Evolutionary conservation across 2,797 vertebrate species (phyloP).

Genomic region (Clarias fuscus): DNA sequence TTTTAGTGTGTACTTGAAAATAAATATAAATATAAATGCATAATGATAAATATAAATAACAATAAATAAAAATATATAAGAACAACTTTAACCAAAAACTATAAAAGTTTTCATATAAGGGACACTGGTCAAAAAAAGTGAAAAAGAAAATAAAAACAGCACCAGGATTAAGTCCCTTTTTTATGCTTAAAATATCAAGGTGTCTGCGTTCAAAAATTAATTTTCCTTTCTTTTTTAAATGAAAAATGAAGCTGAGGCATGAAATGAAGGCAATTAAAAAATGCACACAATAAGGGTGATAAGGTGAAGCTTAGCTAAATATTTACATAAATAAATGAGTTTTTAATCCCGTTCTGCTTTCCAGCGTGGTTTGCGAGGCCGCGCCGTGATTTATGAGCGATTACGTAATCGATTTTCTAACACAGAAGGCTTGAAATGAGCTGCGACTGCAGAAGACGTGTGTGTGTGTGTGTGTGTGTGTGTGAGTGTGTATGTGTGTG

Average conservation of each 20-base stretch:
- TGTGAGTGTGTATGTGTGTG: constrained; percentile 24
- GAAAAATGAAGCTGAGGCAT: constrained; percentile 16
- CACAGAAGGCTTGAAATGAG: constrained; percentile 29
- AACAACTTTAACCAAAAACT: not conserved
- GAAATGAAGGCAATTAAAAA: constrained; percentile 29
- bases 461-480: constrained; percentile 14
- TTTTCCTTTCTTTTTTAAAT: not conserved
- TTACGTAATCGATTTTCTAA: constrained; percentile 29
- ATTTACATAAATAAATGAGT: constrained; percentile 34
- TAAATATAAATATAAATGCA: too few species aligned
- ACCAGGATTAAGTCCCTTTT: not conserved
- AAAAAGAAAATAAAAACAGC: not conserved
- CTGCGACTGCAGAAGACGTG: constrained; percentile 18
- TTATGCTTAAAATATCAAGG: not conserved
- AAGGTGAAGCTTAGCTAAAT: constrained; percentile 24
- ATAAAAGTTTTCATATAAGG: not conserved
- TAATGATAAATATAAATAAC: too few species aligned
- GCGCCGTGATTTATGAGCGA: not conserved
- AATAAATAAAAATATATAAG: too few species aligned
- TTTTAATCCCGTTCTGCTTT: constrained; percentile 21
- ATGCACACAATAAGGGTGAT: constrained; percentile 5
- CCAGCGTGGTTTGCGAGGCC: not conserved
- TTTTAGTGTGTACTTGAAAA: too few species aligned
- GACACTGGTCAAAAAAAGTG: not conserved
- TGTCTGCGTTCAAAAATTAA: not conserved